phyloP scores from a whole-genome alignment of 2,888 invertebrate genomes.

The Tenodera sinensis region DNA sequence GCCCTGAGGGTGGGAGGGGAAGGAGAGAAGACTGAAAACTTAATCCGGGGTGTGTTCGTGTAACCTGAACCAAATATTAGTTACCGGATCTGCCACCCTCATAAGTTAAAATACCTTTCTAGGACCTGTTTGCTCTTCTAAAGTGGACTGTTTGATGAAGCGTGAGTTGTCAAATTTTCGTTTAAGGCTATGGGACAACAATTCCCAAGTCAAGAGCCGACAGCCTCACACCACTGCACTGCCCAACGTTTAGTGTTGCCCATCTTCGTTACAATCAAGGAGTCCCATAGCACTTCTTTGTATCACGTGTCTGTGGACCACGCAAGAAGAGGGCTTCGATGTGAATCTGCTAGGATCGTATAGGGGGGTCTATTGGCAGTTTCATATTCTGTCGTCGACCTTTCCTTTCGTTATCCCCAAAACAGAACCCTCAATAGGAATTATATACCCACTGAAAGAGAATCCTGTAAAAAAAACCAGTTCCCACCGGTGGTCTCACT shows the following conservation, averaged over 20 bases:
- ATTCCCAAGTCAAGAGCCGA: neutral
- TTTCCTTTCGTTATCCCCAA: too few species aligned
- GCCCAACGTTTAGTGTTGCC: neutral
- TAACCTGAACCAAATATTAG: conserved; percentile 19
- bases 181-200: neutral
- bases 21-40: neutral
- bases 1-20: neutral
- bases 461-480: too few species aligned
- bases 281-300: neutral
- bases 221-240: neutral
- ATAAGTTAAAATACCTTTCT: neutral
- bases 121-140: neutral
- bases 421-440: too few species aligned
- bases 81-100: conserved; percentile 15
- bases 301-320: neutral
- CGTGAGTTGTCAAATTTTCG: neutral
- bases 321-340: neutral
- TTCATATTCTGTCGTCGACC: neutral
- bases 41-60: conserved; percentile 15
- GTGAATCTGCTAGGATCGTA: neutral
- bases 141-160: neutral
- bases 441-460: too few species aligned
- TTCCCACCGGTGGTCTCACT: too few species aligned
- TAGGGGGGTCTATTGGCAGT: neutral
- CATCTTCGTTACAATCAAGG: neutral